These are phyloP conservation scores for Euspilapteryx auroguttella DNA, from an alignment of 2,888 invertebrate genomes.

Conservation along the genomic window DNA sequence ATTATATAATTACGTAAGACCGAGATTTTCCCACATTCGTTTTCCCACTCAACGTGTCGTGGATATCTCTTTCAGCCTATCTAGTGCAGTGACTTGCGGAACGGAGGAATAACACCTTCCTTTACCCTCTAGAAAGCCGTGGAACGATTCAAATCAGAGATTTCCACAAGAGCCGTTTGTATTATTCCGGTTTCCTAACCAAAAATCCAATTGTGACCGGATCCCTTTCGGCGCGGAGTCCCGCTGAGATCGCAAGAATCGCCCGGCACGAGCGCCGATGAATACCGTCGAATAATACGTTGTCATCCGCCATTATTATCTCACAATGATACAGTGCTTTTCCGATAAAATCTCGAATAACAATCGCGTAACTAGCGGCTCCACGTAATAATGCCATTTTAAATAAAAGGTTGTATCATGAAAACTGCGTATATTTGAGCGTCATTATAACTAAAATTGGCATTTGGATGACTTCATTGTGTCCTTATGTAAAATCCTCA, in stretches of 20 bases:
- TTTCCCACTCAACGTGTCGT: slow-evolving; percentile 3
- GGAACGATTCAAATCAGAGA: slow-evolving; percentile 58
- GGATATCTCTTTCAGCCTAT: slow-evolving; percentile 15
- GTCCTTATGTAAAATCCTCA: too few species aligned
- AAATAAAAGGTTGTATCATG: slow-evolving; percentile 43
- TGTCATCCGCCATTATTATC: slow-evolving; percentile 60
- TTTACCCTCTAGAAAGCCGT: slow-evolving; percentile 28
- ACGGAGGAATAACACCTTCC: slow-evolving; percentile 32
- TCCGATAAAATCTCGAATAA: slow-evolving; percentile 51
- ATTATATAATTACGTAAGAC: too few species aligned
- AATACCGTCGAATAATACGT: slow-evolving; percentile 55
- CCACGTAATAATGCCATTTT: slow-evolving; percentile 25
- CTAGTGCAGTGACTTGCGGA: slow-evolving; percentile 26
- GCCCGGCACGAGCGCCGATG: slow-evolving; percentile 24
- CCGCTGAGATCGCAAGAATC: slow-evolving; percentile 55
- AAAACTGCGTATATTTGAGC: slow-evolving; percentile 25
- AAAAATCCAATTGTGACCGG: slow-evolving; percentile 56
- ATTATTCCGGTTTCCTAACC: slow-evolving; percentile 59
- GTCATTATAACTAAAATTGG: slow-evolving; percentile 45
- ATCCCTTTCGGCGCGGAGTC: slow-evolving; percentile 48
- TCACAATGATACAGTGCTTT: slow-evolving; percentile 57
- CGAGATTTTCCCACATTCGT: not conserved
- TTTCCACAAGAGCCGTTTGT: slow-evolving; percentile 53
- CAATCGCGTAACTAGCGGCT: slow-evolving; percentile 30
- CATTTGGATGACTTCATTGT: slow-evolving; percentile 42